Evolutionary conservation across 2,888 invertebrate species (phyloP), one percentile per base, ranked within the genome.

Genomic region (Plusia festucae): DNA sequence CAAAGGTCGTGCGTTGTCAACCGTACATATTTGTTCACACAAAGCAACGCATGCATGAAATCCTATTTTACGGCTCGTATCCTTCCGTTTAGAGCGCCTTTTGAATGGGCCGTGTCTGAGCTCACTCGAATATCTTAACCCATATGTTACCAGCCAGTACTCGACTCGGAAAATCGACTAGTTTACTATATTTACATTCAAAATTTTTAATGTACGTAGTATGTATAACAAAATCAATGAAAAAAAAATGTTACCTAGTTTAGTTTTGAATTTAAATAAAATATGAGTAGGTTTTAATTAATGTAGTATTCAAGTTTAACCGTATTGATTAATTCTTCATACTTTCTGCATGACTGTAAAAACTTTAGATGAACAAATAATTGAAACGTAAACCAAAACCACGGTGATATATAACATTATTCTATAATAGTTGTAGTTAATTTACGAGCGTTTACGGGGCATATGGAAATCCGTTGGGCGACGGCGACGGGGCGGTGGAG

Each of bases 21-120:
- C 92, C 93, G 91, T 92, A 89, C 90, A 91, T 91, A 92, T 93
- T 93, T 93, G 93, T 93, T 94, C 93, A 93, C 93, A 94, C 93
- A 91, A 88, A 88, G 87, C 89, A 90, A 91, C 88, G 92, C 91
- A 93, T 93, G 94, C 94, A 91, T 95, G 93, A 94, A 94, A 94
- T 94, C 92, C 91, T 93, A 92, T 94, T 95, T 94, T 91, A 93
- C 94, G 93, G 91, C 90, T 93, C 92, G 93, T 89, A 90, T 92
- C 91, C 90, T 89, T 89, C 90, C 93, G 90, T 90, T 92, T 91
- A 92, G 91, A 93, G 89, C 90, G 89, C 90, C 91, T 93, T 93
- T 92, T 92, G 91, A 93, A 93, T 93, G 90, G 90, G 86, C 87
- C 88, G 85, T 89, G 87, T 90, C 89, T 91, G 87, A 90, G 87